Evolutionary conservation across 2,888 invertebrate species (phyloP), one percentile per base, ranked within the genome.

Genomic region (Melieria omissa): DNA sequence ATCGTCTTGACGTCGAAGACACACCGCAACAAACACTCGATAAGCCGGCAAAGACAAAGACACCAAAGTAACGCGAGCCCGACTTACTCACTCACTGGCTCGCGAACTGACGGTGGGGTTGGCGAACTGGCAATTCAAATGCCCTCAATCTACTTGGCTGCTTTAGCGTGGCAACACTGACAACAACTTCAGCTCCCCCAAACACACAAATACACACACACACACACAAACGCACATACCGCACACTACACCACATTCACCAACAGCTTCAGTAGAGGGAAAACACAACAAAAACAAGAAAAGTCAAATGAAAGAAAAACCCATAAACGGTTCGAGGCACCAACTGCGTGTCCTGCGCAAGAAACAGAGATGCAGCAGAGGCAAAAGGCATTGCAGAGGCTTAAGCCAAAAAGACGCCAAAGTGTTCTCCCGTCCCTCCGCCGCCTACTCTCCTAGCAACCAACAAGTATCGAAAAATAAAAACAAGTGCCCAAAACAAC

Each of bases 401-500:
- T 80, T 81, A 81, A 81, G 82, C 80, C 80, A 76, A 77, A 78
- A 29, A 79, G 75, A 79, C 80, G 78, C 81, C 78, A 81, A 78
- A 77, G 80, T 79, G 76, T 29, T 29, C 29, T 29, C 29, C 2
- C 29, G 29, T 3, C 29, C 29, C 29, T 29, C 1, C 29, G 1
- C 29, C 29, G 29, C 29, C 29, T 29, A 29, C 29, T 29, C 29
- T 29, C 1, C 29, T 29, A 29, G 29, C 29, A 29, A 29, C 29
- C 29, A 29, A 29, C 29, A 29, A 29, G 29, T 29, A 29, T 29
- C 29, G 29, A 29, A 29, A 29, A 29, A 29, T 29, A 29, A 29
- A 29, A 29, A 29, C 80, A 58, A 80, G 78, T 76, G 78, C 74
- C 78, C 76, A 80, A 82, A 81, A 78, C 75, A 74, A 64, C 42